phyloP scores from a whole-genome alignment of 2,888 invertebrate species.

The Piscicola geometra region DNA sequence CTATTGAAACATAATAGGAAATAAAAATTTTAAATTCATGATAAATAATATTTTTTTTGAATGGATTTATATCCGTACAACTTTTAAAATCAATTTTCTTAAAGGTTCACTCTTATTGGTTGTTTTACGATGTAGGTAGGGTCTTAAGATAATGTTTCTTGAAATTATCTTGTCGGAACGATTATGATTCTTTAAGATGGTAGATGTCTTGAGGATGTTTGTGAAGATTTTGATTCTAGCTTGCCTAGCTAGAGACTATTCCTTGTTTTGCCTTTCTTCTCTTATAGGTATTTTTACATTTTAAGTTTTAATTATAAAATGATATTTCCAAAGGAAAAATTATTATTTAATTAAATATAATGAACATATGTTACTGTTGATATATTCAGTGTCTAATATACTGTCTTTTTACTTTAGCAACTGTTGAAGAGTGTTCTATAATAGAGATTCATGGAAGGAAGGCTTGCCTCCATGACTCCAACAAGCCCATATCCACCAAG shows the following conservation, averaged over 20 bases:
- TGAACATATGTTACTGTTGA: not conserved
- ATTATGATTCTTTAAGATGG: not conserved
- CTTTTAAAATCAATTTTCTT: not conserved
- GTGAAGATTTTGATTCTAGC: not conserved
- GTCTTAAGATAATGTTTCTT: conserved; percentile 8
- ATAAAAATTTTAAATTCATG: too few relatives aligned
- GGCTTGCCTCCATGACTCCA: not conserved
- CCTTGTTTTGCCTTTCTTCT: not conserved
- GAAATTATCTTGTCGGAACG: not conserved
- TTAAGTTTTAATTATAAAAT: not conserved
- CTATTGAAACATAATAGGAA: too few relatives aligned
- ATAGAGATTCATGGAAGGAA: conserved; percentile 9
- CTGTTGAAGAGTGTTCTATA: conserved; percentile 23
- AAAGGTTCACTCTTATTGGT: conserved; percentile 7
- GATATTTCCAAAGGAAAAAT: not conserved
- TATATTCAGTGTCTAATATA: not conserved
- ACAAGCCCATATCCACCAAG: conserved; percentile 15
- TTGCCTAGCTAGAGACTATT: not conserved
- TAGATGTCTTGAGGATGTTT: not conserved
- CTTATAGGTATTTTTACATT: not conserved
- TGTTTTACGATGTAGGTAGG: not conserved
- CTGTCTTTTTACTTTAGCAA: conserved; percentile 9
- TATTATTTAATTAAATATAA: not conserved
- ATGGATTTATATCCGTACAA: too few relatives aligned
- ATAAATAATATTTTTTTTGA: too few relatives aligned